These are phyloP conservation scores for Urocynchramus pylzowi DNA, from an alignment of 2,113 vertebrate genomes.

Conservation along the genomic window DNA sequence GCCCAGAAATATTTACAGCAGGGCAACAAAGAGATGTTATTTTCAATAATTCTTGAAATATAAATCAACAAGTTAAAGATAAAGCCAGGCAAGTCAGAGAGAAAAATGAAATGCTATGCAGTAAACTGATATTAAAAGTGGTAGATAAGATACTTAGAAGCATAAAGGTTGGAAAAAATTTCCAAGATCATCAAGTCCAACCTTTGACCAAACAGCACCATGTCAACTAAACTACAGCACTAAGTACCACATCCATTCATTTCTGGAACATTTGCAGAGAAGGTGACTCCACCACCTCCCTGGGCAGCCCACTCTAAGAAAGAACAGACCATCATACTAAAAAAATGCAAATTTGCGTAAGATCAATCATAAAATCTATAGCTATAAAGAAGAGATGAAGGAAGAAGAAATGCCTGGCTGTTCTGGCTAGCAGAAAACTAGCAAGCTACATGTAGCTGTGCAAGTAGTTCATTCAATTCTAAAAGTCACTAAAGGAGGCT, in stretches of 20 bases:
- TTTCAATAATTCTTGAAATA: background rate
- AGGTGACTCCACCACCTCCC: background rate
- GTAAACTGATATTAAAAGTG: background rate
- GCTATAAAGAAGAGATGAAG: background rate
- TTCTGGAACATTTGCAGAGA: background rate
- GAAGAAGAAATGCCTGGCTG: background rate
- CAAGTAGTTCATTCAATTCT: background rate
- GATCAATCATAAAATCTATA: background rate
- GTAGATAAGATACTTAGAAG: background rate
- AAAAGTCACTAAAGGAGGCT: background rate
- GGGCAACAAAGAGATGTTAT: background rate
- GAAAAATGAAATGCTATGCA: background rate
- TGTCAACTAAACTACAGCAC: background rate
- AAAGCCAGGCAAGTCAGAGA: background rate
- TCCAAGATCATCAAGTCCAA: background rate
- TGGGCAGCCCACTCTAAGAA: background rate
- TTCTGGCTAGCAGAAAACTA: background rate
- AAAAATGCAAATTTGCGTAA: background rate
- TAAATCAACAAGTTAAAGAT: background rate
- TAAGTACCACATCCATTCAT: background rate
- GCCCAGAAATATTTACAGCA: background rate
- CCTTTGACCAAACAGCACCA: background rate
- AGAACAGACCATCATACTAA: background rate
- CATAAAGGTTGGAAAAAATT: background rate
- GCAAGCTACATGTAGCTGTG: background rate